Evolutionary conservation across 1,140 invertebrate genomes (phyloP), one percentile per base, ranked within the genome.

Genomic region (Hydropsyche tenuis): DNA sequence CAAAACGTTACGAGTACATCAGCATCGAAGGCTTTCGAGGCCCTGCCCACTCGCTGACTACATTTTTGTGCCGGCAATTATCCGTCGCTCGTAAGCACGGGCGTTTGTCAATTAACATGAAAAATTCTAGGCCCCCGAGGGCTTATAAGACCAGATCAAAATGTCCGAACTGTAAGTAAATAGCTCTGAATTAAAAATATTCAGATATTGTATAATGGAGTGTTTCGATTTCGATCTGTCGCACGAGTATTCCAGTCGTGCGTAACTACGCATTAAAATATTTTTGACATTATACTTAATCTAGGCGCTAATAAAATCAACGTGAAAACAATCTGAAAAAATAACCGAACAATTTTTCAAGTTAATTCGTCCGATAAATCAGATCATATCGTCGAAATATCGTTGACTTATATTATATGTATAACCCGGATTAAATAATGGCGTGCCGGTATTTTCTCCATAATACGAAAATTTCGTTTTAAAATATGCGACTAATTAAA

Each of bases 51-150:
- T 37, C 30, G 30, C 9, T 4, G 9, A 9, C 30, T 37, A 37
- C 30, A 37, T 37, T 37, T 37, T 37, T 37, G 30, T 4, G 30
- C 30, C 9, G 30, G 30, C 30, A 60, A 27, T 60, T 60, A 60
- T 25, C 2, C 9, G 56, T 16, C 16, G 51, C 51, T 2, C 20
- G 1, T 11, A 3, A 3, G 23, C n/a, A 7, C 22, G 23, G 23
- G 22, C 56, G 23, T 60, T 60, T 60, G 56, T 23, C 56, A 60
- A 60, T 60, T 60, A 60, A 60, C 22, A 60, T 60, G 56, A 60
- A 60, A 60, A 60, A 60, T 60, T 60, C 23, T 25, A 60, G n/a
- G 9, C 22, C 56, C 22, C 25, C 56, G 6, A 23, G 56, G 18
- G 23, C 6, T 14, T 14, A 23, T 23, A 11, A 60, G 23, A 60